Percentiles rank a stretch among this genome's conserved stretches.
phyloP scores from a whole-genome alignment of 2,113 vertebrate genomes.

The Panthera tigris region DNA sequence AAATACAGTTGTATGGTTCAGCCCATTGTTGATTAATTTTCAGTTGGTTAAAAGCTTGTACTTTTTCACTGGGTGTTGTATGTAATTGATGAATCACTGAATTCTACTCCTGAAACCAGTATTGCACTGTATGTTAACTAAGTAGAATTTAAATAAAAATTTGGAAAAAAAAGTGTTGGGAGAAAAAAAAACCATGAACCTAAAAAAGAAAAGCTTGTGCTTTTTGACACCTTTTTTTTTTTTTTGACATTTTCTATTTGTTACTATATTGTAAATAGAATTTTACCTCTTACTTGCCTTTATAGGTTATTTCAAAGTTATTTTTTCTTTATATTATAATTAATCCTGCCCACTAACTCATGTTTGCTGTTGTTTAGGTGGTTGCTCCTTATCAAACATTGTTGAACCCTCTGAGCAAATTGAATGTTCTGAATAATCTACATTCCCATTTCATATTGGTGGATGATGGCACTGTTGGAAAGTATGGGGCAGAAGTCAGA shows the following conservation, averaged over 20 bases:
- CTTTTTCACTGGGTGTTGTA: not conserved
- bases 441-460: constrained; percentile 99
- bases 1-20: not conserved
- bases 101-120: no score
- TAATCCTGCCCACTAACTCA: constrained; percentile 25
- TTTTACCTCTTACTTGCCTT: not conserved
- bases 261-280: constrained; percentile 18
- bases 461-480: constrained; percentile 98
- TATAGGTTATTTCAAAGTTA: constrained; percentile 29
- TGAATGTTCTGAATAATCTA: constrained; percentile 97
- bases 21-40: not conserved
- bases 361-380: constrained; percentile 87
- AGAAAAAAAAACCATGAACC: no score
- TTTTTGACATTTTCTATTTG: not conserved
- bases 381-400: constrained; percentile 98
- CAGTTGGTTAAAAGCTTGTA: not conserved
- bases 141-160: no score
- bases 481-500: constrained; percentile 96
- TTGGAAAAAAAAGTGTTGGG: no score
- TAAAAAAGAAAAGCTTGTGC: not conserved
- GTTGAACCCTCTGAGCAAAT: constrained; percentile 97
- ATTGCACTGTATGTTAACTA: no score
- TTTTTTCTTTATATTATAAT: constrained; percentile 44
- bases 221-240: not conserved
- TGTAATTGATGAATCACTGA: no score